A percentile compares a stretch with the other conserved stretches of the same genome.
Evolutionary conservation across 2,888 invertebrate species (phyloP).

Genomic region (Orchesellides sinensis): DNA sequence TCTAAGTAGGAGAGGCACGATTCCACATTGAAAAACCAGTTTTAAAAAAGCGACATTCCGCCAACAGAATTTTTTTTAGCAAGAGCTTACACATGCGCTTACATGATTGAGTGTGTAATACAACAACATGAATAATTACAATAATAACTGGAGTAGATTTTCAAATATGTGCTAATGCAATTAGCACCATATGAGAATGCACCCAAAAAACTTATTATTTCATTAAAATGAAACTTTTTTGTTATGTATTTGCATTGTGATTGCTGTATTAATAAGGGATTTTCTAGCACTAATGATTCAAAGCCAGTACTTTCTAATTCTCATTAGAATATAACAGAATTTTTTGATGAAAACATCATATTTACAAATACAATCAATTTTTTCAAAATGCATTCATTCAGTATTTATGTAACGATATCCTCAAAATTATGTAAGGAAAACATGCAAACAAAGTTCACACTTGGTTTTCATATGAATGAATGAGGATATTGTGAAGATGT

Average conservation of each 20-base stretch:
- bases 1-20: slow-evolving; percentile 44
- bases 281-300: not conserved
- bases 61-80: not conserved
- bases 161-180: not conserved
- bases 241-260: not conserved
- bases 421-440: not conserved
- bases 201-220: not conserved
- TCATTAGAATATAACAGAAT: not conserved
- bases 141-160: no score
- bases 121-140: no score
- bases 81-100: not conserved
- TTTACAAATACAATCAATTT: no score
- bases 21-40: slow-evolving; percentile 48
- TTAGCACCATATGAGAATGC: not conserved
- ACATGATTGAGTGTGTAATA: not conserved
- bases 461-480: no score
- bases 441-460: not conserved
- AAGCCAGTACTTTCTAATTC: not conserved
- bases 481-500: not conserved
- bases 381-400: not conserved
- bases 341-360: no score
- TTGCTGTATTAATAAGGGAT: not conserved
- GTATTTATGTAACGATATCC: not conserved
- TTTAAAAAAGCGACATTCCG: slow-evolving; percentile 37
- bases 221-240: not conserved